Percentiles rank a stretch among this genome's conserved stretches.
Conservation (phyloP, 2,888 invertebrate genomes). For the Mythimna pallens region DNA sequence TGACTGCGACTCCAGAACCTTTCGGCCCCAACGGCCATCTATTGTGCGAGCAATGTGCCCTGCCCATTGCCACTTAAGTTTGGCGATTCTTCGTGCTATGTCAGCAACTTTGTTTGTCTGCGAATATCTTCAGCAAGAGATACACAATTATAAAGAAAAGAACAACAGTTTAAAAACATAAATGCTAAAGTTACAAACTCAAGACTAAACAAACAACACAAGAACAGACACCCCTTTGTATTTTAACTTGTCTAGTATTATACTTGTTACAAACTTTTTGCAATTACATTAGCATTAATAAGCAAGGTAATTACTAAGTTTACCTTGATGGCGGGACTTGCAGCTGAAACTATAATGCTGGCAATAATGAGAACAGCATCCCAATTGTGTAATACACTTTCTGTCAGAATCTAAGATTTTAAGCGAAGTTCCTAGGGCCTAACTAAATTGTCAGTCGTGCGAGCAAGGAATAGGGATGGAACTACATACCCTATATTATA, state of each 20-base stretch:
- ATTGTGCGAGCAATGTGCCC: too few species aligned
- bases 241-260: conserved; percentile 39
- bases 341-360: conserved; percentile 1
- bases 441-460: too few species aligned
- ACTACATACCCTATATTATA: too few species aligned
- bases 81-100: too few species aligned
- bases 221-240: conserved; percentile 44
- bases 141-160: too few species aligned
- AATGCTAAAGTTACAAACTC: too few species aligned
- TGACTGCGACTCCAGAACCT: too few species aligned
- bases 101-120: too few species aligned
- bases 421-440: not conserved
- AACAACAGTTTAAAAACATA: not conserved
- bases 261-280: conserved; percentile 51
- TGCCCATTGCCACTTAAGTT: too few species aligned
- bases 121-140: too few species aligned
- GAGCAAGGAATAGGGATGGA: too few species aligned
- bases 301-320: conserved; percentile 48
- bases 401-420: not conserved
- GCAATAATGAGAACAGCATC: not conserved
- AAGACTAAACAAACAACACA: conserved; percentile 41
- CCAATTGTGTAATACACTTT: not conserved
- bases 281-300: conserved; percentile 54
- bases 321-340: conserved; percentile 10
- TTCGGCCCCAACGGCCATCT: too few species aligned